Percentiles rank a stretch among this genome's conserved stretches.
Conservation (phyloP, 2,888 invertebrate genomes). For the Emmelina monodactyla region DNA sequence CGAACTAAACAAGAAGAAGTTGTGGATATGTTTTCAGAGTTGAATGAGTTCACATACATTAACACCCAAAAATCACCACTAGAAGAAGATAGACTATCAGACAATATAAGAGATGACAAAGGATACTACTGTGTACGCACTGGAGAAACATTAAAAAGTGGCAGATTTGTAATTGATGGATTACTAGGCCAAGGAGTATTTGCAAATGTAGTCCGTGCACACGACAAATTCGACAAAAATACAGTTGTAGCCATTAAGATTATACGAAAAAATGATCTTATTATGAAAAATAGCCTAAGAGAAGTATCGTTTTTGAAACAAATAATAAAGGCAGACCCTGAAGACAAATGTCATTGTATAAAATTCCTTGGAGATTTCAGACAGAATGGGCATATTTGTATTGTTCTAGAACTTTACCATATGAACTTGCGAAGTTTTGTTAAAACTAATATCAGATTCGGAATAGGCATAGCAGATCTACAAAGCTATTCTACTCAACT, state of each 20-base stretch:
- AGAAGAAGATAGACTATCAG: conserved; percentile 82
- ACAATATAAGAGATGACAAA: conserved; percentile 99
- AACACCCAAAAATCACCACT: conserved; percentile 32
- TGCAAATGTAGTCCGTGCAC: conserved; percentile 93
- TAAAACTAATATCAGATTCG: conserved; percentile 97
- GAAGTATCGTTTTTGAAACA: conserved; percentile 92
- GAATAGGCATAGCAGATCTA: conserved; percentile 95
- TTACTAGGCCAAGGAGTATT: conserved; percentile 98
- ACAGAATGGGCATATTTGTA: conserved; percentile 97
- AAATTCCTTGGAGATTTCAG: conserved; percentile 88
- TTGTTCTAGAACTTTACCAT: conserved; percentile 95
- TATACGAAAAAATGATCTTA: conserved; percentile 97
- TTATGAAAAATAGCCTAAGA: conserved; percentile 97
- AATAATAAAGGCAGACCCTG: conserved; percentile 94
- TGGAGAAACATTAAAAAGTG: conserved; percentile 83
- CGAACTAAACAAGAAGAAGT: conserved; percentile 41
- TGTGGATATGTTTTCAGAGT: conserved; percentile 93
- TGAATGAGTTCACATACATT: conserved; percentile 82
- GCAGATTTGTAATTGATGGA: conserved; percentile 91
- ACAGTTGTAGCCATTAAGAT: conserved; percentile 97
- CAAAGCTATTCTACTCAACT: conserved; percentile 95
- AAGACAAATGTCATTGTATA: conserved; percentile 95
- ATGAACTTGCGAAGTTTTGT: conserved; percentile 90
- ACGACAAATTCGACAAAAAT: conserved; percentile 83
- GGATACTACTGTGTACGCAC: conserved; percentile 96